These are phyloP conservation scores for Cydia strobilella DNA, from an alignment of 1,140 invertebrate genomes.

Conservation along the genomic window DNA sequence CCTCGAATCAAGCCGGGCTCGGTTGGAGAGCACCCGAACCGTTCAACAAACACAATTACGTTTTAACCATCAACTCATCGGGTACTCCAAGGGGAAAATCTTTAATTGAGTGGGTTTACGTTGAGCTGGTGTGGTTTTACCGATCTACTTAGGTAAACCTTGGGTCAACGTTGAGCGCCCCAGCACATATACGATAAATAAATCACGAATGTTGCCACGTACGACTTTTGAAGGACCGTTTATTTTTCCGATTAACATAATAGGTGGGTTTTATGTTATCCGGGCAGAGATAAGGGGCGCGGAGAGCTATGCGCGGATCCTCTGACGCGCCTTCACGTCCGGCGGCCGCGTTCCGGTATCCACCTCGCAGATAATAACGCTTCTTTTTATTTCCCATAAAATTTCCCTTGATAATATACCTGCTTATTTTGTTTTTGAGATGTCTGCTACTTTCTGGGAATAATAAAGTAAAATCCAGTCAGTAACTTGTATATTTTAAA, in stretches of 20 bases:
- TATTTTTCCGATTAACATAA: constrained; percentile 33
- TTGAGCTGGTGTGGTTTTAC: background rate
- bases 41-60: constrained; percentile 46
- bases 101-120: constrained; percentile 41
- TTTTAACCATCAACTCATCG: constrained; percentile 40
- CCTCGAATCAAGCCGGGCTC: constrained; percentile 4
- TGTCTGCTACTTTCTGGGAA: background rate
- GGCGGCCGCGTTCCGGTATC: background rate
- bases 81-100: constrained; percentile 34
- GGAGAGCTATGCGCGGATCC: background rate
- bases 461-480: too few relatives aligned
- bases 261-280: constrained; percentile 33
- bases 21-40: constrained; percentile 33
- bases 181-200: constrained; percentile 16
- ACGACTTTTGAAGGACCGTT: constrained; percentile 26
- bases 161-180: background rate
- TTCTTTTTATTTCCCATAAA: constrained; percentile 11
- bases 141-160: constrained; percentile 15
- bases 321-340: constrained; percentile 14
- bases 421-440: background rate
- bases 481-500: too few relatives aligned
- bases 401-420: background rate
- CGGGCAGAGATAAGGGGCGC: constrained; percentile 20
- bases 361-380: constrained; percentile 2
- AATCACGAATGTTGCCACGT: constrained; percentile 14